Percentiles rank a stretch among this genome's conserved stretches.
Conservation (phyloP, 1,140 invertebrate genomes). For the Harlomillsia oculata region DNA sequence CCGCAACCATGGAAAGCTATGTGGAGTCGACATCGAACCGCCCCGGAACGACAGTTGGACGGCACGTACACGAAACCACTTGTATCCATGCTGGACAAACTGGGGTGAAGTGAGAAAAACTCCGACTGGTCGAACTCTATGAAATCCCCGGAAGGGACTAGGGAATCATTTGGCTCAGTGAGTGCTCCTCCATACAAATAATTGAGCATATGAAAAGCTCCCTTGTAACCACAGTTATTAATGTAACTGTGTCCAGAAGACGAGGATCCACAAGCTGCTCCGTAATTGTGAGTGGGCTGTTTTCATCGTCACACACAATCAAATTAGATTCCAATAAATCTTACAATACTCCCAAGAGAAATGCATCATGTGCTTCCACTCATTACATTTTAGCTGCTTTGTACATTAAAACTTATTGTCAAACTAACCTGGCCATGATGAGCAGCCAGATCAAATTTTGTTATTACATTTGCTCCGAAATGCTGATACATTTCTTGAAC, state of each 20-base stretch:
- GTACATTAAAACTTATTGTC: too few species aligned
- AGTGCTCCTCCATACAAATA: constrained; percentile 39
- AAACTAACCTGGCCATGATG: constrained; percentile 39
- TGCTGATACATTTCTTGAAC: constrained; percentile 38
- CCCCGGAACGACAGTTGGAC: constrained; percentile 35
- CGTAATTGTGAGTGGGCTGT: constrained; percentile 42
- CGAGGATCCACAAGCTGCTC: constrained; percentile 37
- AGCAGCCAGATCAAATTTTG: constrained; percentile 37
- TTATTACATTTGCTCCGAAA: constrained; percentile 37
- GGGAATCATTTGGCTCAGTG: constrained; percentile 10
- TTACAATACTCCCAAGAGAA: background rate
- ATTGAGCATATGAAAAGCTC: constrained; percentile 41
- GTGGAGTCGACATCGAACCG: constrained; percentile 40
- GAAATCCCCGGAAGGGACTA: constrained; percentile 26
- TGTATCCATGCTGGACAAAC: constrained; percentile 38
- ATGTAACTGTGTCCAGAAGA: constrained; percentile 36
- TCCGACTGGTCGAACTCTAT: constrained; percentile 38
- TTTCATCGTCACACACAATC: too few species aligned
- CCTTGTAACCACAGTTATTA: constrained; percentile 41
- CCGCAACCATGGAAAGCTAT: constrained; percentile 42
- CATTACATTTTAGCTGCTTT: too few species aligned
- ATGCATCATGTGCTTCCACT: too few species aligned
- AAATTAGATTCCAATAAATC: background rate
- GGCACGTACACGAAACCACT: constrained; percentile 41
- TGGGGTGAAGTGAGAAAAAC: constrained; percentile 38